phyloP scores from a whole-genome alignment of 2,888 invertebrate genomes.

The Cerastis rubricosa region DNA sequence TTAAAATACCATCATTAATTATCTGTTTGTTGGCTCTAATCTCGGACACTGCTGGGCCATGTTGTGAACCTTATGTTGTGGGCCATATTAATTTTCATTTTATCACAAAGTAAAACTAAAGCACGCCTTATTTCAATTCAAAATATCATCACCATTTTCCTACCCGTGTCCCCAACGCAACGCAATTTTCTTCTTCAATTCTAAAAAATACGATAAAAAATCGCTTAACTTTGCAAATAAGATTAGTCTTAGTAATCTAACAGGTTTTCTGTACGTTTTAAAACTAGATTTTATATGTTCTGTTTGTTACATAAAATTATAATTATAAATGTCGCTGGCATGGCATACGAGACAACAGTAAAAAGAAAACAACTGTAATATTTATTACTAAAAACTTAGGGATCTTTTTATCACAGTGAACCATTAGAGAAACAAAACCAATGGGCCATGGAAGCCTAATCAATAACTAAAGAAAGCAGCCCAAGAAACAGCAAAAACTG shows the following conservation, averaged over 20 bases:
- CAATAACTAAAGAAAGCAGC: neutral
- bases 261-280: neutral
- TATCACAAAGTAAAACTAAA: neutral
- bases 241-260: neutral
- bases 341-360: neutral
- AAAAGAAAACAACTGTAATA: slow-evolving; percentile 1
- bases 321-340: neutral
- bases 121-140: neutral
- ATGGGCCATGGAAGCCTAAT: too few species aligned
- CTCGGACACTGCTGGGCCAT: slow-evolving; percentile 32
- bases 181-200: neutral
- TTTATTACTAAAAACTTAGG: neutral
- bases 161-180: too few species aligned
- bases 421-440: neutral
- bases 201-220: neutral
- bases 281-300: neutral
- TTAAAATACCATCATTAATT: slow-evolving; percentile 19
- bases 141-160: too few species aligned
- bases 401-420: neutral
- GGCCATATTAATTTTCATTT: slow-evolving; percentile 8
- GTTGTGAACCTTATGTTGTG: slow-evolving; percentile 16
- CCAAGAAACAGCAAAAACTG: neutral
- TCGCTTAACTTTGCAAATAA: neutral
- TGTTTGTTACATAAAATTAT: neutral
- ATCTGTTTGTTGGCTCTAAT: slow-evolving; percentile 39